Base-by-base conservation (phyloP, 2,113 vertebrate species). In the Semicossyphus pulcher region DNA sequence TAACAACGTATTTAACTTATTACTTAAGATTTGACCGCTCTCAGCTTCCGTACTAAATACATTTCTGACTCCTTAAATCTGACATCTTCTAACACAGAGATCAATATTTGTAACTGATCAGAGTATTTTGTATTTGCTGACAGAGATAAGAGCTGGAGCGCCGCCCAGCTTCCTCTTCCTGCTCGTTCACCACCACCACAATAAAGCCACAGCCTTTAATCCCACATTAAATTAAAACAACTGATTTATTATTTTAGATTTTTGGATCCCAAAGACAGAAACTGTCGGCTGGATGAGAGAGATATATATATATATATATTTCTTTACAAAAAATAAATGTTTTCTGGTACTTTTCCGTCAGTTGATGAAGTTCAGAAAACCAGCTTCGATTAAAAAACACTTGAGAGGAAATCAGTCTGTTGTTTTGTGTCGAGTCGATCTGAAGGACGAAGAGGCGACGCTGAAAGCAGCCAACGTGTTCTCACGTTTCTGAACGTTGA, bases 181-280 rank as follows among this genome's bases (percentile, higher is more conserved):
- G 15, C 25, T 39, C 41, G 1, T 42, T 48, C 47, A 32, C 37
- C 29, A 26, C 28, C 64, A 63, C 63, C 41, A 44, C 23, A 2
- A 49, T 2, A 51, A 45, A 58, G 14, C 41, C 9, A 21, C 14
- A 41, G 1, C 21, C 10, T 10, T 48, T 49, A 49, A 26, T n/a
- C 47, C 76, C 63, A 59, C 72, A 10, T 62, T 23, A 37, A 70
- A 64, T 54, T 56, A 64, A 56, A 68, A 28, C 7, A 45, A 34
- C 2, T 7, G 0, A 78, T 64, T 45, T 72, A 52, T 52, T 47
- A 36, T 28, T 57, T 14, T 51, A 47, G 1, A 1, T 45, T 45
- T 14, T 6, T 15, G 4, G 15, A 14, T 20, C 29, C 66, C 14
- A 65, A n/a, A 59, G 23, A 48, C 31, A 73, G 0, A 73, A 41